Evolutionary conservation across 30 jellyfish, hydroid and myxozoan species (phyloP).

Genomic region (Phacellophora camtschatica): DNA sequence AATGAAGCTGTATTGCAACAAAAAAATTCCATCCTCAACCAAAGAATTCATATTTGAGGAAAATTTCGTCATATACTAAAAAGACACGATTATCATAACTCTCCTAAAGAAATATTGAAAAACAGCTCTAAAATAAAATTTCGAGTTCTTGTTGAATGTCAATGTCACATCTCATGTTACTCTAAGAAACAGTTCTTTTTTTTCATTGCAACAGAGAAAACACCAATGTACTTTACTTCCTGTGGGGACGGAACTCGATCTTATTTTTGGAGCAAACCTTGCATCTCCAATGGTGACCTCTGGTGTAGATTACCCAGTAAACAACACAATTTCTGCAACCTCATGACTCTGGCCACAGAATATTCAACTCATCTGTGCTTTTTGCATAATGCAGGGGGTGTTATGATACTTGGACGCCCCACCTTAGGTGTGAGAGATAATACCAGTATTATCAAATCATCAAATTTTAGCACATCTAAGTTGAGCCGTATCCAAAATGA

Average conservation of each 20-base stretch:
- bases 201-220: neutral
- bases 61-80: neutral
- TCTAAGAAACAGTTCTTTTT: neutral
- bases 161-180: neutral
- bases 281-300: slow-evolving; percentile 64
- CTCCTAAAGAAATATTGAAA: too few species aligned
- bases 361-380: slow-evolving; percentile 25
- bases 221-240: neutral
- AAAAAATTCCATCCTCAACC: neutral
- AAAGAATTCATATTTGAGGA: neutral
- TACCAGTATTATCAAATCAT: slow-evolving; percentile 41
- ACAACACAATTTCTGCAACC: slow-evolving; percentile 48
- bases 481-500: neutral
- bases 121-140: too few species aligned
- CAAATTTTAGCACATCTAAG: neutral
- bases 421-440: slow-evolving; percentile 44
- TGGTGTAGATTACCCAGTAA: slow-evolving; percentile 41
- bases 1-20: neutral
- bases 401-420: slow-evolving; percentile 50
- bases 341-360: slow-evolving; percentile 30
- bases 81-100: neutral
- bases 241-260: slow-evolving; percentile 17
- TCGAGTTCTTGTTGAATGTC: too few species aligned
- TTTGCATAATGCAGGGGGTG: neutral
- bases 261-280: slow-evolving; percentile 65